These are phyloP conservation scores for Zaprionus davidi DNA, from an alignment of 1,140 invertebrate genomes.

Conservation along the genomic window DNA sequence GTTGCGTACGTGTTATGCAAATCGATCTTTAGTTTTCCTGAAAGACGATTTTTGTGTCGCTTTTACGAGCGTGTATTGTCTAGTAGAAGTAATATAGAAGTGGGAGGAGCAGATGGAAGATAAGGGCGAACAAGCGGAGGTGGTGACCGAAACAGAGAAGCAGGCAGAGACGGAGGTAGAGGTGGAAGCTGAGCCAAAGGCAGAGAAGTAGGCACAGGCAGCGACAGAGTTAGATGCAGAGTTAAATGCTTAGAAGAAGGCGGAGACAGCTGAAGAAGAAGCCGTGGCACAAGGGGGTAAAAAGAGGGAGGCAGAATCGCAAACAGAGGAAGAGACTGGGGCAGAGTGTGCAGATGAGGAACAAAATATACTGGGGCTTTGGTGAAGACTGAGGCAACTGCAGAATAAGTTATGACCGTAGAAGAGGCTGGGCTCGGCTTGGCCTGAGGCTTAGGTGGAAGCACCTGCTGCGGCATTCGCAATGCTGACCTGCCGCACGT, in stretches of 20 bases:
- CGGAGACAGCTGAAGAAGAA: neutral
- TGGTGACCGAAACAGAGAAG: neutral
- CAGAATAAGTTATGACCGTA: neutral
- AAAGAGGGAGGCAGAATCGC: neutral
- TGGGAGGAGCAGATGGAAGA: neutral
- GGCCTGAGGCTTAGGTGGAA: neutral
- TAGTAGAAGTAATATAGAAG: neutral
- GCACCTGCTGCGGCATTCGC: conserved; percentile 44
- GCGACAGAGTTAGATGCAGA: neutral
- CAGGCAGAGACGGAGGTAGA: neutral
- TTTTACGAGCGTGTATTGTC: conserved; percentile 1
- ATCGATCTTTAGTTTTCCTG: conserved; percentile 55
- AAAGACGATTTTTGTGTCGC: conserved; percentile 17
- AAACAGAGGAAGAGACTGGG: neutral
- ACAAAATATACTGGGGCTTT: neutral
- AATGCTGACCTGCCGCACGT: conserved; percentile 66
- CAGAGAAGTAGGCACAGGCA: neutral
- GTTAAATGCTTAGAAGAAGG: neutral
- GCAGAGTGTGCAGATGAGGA: neutral
- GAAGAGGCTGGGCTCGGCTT: neutral
- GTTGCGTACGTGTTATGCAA: conserved; percentile 66
- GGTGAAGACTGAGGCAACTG: neutral
- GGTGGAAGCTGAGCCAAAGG: neutral
- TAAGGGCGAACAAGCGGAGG: neutral
- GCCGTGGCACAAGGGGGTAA: neutral